Evolutionary conservation across 2,113 vertebrate genomes (phyloP).

Genomic region (Ranitomeya imitator): DNA sequence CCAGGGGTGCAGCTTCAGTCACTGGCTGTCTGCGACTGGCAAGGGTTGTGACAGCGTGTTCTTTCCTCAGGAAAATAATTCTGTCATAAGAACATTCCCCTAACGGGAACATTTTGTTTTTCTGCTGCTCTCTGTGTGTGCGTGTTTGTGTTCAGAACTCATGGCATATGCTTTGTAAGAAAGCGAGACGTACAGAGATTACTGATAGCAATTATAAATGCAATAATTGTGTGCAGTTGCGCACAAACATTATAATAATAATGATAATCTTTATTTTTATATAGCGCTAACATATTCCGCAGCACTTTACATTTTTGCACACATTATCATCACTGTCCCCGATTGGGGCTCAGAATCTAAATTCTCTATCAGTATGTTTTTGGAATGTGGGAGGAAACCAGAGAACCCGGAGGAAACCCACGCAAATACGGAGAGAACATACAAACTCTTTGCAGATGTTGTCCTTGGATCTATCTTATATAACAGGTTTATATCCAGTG

Average conservation of each 20-base stretch:
- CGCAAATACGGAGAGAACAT: too few relatives aligned
- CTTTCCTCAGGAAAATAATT: conserved; percentile 54
- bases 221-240: neutral
- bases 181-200: conserved; percentile 22
- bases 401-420: too few relatives aligned
- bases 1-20: conserved; percentile 32
- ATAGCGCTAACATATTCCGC: too few relatives aligned
- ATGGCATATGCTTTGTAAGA: conserved; percentile 47
- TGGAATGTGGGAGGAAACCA: too few relatives aligned
- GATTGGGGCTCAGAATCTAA: too few relatives aligned
- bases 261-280: too few relatives aligned
- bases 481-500: neutral
- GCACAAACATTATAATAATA: too few relatives aligned
- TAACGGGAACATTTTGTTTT: conserved; percentile 55
- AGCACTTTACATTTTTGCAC: too few relatives aligned
- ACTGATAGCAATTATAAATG: conserved; percentile 31
- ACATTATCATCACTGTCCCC: too few relatives aligned
- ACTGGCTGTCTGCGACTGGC: conserved; percentile 33
- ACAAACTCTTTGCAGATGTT: too few relatives aligned
- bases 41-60: conserved; percentile 47
- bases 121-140: conserved; percentile 34
- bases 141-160: conserved; percentile 47
- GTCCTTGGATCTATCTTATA: neutral
- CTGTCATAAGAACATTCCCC: conserved; percentile 54
- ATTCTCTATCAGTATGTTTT: too few relatives aligned